Base-by-base conservation (phyloP, 2,113 vertebrate genomes). In the Andinoacara biseriatus region DNA sequence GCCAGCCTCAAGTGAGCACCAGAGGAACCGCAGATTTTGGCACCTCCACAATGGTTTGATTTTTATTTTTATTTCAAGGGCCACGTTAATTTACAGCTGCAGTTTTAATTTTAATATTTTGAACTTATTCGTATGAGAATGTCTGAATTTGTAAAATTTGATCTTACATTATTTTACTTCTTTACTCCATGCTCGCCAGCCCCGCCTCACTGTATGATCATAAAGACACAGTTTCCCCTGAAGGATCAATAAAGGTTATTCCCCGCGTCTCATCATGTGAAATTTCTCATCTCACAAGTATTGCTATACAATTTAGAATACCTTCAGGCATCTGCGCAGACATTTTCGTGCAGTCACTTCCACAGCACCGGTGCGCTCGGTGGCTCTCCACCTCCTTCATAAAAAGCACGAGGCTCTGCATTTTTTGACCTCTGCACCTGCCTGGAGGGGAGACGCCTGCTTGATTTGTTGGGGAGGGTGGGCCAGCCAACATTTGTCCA, bases 231-330 rank as follows among this genome's bases (percentile, higher is more conserved):
- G 15, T 77, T 76, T 17, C 0, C 61, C 43, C 43, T 86, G 56
- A 26, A 65, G 86, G 87, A 91, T 91, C 87, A 88, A 87, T 92
- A 86, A 88, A 84, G 60, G 81, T 74, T 60, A 87, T 88, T 89
- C 78, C 49, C 24, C 20, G 43, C 5, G 77, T 82, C 86, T 84
- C 82, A 78, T 62, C 14, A 1, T 59, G 56, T 58, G 82, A 83
- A 78, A 84, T 86, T 86, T 87, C 78, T 88, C 88, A 86, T 91
- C 60, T 18, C 81, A 80, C 76, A 24, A 69, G 72, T 59, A 88
- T 83, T 86, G 56, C 78, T 80, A 38, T 35, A 38, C 81, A 72
- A 22, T 20, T 43, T 59, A 72, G 49, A 58, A 80, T 74, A 80
- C 77, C 91, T 58, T 8, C 46, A 78, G 88, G 88, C 80, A 13